phyloP scores from a whole-genome alignment of 2,113 vertebrate species.

The Abramis brama region DNA sequence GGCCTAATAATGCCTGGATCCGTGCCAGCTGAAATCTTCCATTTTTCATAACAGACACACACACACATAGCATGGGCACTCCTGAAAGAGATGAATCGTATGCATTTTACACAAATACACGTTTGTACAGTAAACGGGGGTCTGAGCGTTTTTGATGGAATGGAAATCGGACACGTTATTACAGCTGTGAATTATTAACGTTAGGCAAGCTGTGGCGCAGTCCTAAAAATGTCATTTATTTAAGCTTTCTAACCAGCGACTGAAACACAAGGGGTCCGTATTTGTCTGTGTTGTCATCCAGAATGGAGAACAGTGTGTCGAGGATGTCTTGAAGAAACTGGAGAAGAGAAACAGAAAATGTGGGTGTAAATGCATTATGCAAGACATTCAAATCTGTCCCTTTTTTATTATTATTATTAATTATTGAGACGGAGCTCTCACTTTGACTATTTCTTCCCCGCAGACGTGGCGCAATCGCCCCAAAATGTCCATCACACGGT shows the following conservation, averaged over 20 bases:
- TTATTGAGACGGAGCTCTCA: slow-evolving; percentile 57
- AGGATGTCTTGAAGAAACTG: slow-evolving; percentile 98
- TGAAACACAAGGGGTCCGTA: slow-evolving; percentile 97
- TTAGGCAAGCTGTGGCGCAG: background rate
- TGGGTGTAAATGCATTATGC: background rate
- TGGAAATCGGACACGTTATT: background rate
- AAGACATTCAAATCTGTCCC: background rate
- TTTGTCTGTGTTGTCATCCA: slow-evolving; percentile 98
- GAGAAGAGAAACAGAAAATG: slow-evolving; percentile 53
- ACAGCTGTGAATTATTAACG: background rate
- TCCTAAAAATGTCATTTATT: background rate
- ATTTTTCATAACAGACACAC: slow-evolving; percentile 45
- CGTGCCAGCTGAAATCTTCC: slow-evolving; percentile 47
- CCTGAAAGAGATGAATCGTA: slow-evolving; percentile 17
- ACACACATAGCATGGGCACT: slow-evolving; percentile 12
- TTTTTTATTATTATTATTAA: background rate
- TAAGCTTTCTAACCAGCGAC: slow-evolving; percentile 85
- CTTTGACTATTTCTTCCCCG: slow-evolving; percentile 98
- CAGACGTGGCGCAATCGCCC: slow-evolving; percentile 91
- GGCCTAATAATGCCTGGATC: slow-evolving; percentile 52
- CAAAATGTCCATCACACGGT: slow-evolving; percentile 94
- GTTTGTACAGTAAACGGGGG: background rate
- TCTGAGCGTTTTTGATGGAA: background rate
- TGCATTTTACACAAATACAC: slow-evolving; percentile 14
- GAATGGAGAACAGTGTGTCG: slow-evolving; percentile 95